Conservation (phyloP, 1,140 invertebrate genomes). For the Plectrocnemia conspersa region DNA sequence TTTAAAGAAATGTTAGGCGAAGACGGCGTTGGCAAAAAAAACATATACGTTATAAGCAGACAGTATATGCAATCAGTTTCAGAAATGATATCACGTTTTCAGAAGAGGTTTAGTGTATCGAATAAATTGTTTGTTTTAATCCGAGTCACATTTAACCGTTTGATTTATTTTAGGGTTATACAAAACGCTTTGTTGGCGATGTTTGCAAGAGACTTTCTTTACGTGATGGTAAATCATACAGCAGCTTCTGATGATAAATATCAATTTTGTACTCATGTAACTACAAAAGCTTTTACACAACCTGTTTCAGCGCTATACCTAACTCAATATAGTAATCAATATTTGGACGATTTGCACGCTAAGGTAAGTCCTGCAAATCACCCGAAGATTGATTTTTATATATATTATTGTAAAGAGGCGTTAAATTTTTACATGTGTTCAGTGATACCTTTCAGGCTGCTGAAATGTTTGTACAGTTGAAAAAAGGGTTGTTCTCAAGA, state of each 20-base stretch:
- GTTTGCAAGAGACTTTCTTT: conserved; percentile 48
- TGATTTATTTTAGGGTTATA: conserved; percentile 42
- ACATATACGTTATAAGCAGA: conserved; percentile 38
- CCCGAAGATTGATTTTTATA: background rate
- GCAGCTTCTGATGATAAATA: conserved; percentile 44
- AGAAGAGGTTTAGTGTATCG: conserved; percentile 35
- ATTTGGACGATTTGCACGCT: conserved; percentile 43
- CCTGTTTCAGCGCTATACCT: conserved; percentile 49
- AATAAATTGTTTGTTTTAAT: background rate
- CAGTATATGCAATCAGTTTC: conserved; percentile 37
- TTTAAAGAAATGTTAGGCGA: conserved; percentile 36
- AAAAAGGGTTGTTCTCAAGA: conserved; percentile 17
- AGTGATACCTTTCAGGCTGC: conserved; percentile 27
- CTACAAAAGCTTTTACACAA: conserved; percentile 44
- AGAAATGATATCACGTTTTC: conserved; percentile 36
- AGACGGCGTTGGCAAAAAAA: conserved; percentile 30
- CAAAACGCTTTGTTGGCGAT: conserved; percentile 51
- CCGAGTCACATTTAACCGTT: conserved; percentile 1
- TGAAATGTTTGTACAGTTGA: conserved; percentile 28
- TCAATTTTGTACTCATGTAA: conserved; percentile 46
- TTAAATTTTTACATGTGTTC: conserved; percentile 29
- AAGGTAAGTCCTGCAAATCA: conserved; percentile 39
- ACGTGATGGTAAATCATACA: conserved; percentile 46
- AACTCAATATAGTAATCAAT: conserved; percentile 44
- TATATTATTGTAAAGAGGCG: conserved; percentile 5